phyloP scores from a whole-genome alignment of 2,113 vertebrate species.

The Corynorhinus townsendii region DNA sequence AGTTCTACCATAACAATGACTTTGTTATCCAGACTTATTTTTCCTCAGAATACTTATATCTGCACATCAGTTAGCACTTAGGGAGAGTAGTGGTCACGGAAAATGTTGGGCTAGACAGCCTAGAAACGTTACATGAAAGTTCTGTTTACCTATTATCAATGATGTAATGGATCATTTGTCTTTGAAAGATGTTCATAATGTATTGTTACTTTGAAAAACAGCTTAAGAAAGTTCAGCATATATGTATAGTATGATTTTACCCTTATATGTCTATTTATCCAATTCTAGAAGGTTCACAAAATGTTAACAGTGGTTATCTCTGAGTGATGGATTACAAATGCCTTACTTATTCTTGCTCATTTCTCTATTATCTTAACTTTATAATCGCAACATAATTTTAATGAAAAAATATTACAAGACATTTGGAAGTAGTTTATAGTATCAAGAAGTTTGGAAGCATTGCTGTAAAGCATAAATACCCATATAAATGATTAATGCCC shows the following conservation, averaged over 20 bases:
- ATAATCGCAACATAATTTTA: slow-evolving; percentile 28
- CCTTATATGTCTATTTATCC: not conserved
- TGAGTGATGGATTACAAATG: not conserved
- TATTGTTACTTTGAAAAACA: not conserved
- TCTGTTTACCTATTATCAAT: not conserved
- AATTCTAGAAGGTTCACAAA: slow-evolving; percentile 36
- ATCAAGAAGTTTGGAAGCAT: not conserved
- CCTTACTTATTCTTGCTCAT: slow-evolving; percentile 12
- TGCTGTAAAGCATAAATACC: not conserved
- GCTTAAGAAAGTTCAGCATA: not conserved
- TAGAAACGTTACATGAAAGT: not conserved
- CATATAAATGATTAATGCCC: slow-evolving; percentile 44
- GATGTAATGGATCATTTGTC: not conserved
- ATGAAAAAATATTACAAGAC: not conserved
- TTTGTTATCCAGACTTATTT: slow-evolving; percentile 21
- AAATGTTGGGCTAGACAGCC: not conserved
- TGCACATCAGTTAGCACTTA: not conserved
- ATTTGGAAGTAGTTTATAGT: not conserved
- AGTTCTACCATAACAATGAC: not conserved
- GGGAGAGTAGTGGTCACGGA: not conserved
- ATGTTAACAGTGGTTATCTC: not conserved
- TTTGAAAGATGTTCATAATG: not conserved
- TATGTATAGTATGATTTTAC: not conserved
- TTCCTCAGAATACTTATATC: not conserved
- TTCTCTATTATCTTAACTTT: not conserved